These are phyloP conservation scores for Stenchaetothrips biformis DNA, from an alignment of 2,888 invertebrate genomes.

Conservation along the genomic window DNA sequence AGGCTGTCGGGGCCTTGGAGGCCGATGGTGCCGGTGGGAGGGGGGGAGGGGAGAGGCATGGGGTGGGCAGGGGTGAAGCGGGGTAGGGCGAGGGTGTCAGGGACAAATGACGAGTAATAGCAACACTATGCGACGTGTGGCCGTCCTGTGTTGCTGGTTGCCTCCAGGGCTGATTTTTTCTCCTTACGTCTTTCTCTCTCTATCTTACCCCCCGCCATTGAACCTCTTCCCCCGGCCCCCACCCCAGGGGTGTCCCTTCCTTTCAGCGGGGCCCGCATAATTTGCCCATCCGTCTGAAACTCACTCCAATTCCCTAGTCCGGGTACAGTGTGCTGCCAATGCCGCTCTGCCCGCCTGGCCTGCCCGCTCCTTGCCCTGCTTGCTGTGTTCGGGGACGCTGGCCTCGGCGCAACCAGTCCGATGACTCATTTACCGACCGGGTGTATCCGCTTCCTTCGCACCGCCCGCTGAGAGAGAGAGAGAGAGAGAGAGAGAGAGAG, in stretches of 20 bases:
- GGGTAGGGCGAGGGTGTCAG: not conserved
- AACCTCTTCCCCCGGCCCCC: not conserved
- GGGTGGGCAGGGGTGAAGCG: not conserved
- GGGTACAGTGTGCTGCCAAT: not conserved
- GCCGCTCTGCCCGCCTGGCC: not conserved
- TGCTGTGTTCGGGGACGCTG: not conserved
- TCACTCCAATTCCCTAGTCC: not conserved
- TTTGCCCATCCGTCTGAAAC: not conserved
- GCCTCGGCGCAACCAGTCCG: not conserved
- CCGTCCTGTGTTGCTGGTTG: not conserved
- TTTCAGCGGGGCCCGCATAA: not conserved
- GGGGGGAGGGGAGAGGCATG: not conserved
- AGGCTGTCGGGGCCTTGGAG: too few relatives aligned
- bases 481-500: too few relatives aligned
- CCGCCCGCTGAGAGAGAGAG: too few relatives aligned
- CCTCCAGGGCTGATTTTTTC: not conserved
- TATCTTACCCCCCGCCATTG: not conserved
- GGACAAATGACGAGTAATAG: conserved; percentile 6
- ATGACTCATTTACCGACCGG: not conserved
- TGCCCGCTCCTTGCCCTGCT: not conserved
- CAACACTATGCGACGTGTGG: conserved; percentile 1
- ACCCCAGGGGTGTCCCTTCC: not conserved
- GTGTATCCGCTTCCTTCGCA: not conserved
- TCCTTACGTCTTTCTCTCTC: not conserved
- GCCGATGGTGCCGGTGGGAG: too few relatives aligned